phyloP scores from a whole-genome alignment of 1,140 invertebrate species.

The Bombus vancouverensis region DNA sequence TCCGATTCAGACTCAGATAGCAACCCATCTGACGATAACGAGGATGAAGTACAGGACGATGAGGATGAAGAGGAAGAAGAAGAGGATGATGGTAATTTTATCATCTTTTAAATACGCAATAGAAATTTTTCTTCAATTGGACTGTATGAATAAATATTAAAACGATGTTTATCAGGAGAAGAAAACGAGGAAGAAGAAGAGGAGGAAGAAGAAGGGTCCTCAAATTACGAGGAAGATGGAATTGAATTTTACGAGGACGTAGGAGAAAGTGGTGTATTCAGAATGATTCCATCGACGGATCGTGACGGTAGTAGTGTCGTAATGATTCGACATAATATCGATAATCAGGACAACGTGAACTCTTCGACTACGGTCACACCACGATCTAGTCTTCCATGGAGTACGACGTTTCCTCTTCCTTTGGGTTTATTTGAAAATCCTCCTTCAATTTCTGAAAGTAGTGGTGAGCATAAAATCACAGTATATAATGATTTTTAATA shows the following conservation, averaged over 20 bases:
- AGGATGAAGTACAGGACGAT: constrained; percentile 84
- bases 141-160: background rate
- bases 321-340: constrained; percentile 85
- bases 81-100: constrained; percentile 80
- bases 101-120: background rate
- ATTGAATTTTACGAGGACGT: constrained; percentile 82
- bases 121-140: background rate
- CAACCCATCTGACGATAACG: constrained; percentile 82
- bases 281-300: constrained; percentile 83
- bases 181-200: constrained; percentile 86
- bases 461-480: constrained; percentile 65
- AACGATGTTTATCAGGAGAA: constrained; percentile 68
- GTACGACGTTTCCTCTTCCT: constrained; percentile 84
- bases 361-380: constrained; percentile 76
- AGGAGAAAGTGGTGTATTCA: constrained; percentile 80
- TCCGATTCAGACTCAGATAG: constrained; percentile 83
- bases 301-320: constrained; percentile 85
- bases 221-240: constrained; percentile 83
- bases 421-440: constrained; percentile 84
- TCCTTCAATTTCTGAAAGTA: constrained; percentile 75
- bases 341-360: constrained; percentile 76
- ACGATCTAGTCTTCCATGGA: constrained; percentile 83
- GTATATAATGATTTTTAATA: background rate
- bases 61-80: constrained; percentile 85
- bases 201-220: constrained; percentile 86